Evolutionary conservation across 1,140 invertebrate genomes (phyloP).

Genomic region (Sitobion miscanthi): DNA sequence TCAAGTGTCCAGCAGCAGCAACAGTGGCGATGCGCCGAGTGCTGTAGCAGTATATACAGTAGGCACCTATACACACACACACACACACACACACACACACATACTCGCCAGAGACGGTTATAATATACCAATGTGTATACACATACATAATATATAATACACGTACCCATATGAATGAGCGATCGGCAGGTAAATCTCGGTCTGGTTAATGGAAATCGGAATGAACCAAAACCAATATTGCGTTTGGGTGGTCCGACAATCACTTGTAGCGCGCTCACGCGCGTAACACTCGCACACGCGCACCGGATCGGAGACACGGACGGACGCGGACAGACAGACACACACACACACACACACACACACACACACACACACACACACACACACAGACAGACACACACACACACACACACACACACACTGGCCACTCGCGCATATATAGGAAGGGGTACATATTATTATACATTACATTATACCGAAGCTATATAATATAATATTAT

Average conservation of each 20-base stretch:
- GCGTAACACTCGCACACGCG: slow-evolving; percentile 32
- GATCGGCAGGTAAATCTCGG: slow-evolving; percentile 43
- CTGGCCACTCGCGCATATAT: not conserved
- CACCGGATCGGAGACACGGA: not conserved
- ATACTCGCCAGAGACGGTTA: not conserved
- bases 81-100: not conserved
- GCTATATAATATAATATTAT: not conserved
- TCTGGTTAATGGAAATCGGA: slow-evolving; percentile 25
- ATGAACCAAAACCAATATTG: slow-evolving; percentile 55
- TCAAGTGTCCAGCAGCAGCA: not conserved
- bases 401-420: not conserved
- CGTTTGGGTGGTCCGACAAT: slow-evolving; percentile 52
- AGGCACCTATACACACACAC: not conserved
- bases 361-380: not conserved
- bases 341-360: not conserved
- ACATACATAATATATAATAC: not conserved
- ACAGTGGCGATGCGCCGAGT: not conserved
- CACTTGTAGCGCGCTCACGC: slow-evolving; percentile 37
- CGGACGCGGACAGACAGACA: slow-evolving; percentile 15
- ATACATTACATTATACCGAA: not conserved
- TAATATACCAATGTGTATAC: not conserved
- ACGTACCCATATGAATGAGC: slow-evolving; percentile 15
- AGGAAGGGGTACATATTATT: not conserved
- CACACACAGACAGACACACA: not conserved
- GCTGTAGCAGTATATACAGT: not conserved